Base-by-base conservation (phyloP, 2,797 vertebrate species). In the Falco rusticolus region DNA sequence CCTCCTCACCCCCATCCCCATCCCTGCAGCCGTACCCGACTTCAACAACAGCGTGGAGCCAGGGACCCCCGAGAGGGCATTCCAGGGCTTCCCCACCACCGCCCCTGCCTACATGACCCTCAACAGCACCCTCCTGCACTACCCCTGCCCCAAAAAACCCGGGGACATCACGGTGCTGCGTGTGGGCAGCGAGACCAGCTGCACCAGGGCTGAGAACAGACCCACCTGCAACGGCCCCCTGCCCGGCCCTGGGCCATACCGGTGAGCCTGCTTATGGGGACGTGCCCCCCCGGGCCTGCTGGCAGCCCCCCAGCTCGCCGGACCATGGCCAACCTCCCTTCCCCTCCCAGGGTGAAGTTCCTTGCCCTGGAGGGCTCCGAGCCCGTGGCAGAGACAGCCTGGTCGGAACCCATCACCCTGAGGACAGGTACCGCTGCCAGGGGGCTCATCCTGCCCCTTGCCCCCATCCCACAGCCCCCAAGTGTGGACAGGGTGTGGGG, bases 161-260 rank as follows among this genome's bases (percentile, higher is more conserved):
- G 39, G 18, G 22, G 78, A 82, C 0, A 71, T 97, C 85, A 20
- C 82, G 2, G 72, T 97, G 75, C 95, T 97, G 91, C 94, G 96
- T 0, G 95, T 98, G 1, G 97, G 97, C 72, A 89, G 45, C 8
- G 95, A 97, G 81, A 88, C 83, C 4, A 5, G 1, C 51, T 98
- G 97, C 0, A 0, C 6, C 4, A 0, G 0, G 0, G n/a, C 95
- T 1, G 0, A 0, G 0, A 1, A 0, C 0, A 41, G 59, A 57
- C 94, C 93, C 65, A 86, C 69, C 21, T 98, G 97, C 94, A 97
- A 97, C 1, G 97, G 97, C 2, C 97, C 97, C 54, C 92, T 98
- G 48, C 72, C 88, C 6, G 5, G 13, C 11, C 83, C 92, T 0
- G 95, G 96, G n/a, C 85, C 95, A 0, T 97, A 97, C 94, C 15